These are phyloP conservation scores for Sus scrofa DNA, from an alignment of 2,113 vertebrate genomes.

Conservation along the genomic window T2T-Sscrofa CM000824.6:127638501-127639000, in stretches of 20 bases:
- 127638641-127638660: neutral
- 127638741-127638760: neutral
- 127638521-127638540: neutral
- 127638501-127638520: neutral
- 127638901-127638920: neutral
- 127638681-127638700: neutral
- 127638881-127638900: neutral
- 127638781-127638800: neutral
- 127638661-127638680: neutral
- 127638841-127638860: neutral
- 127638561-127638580: neutral
- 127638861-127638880: neutral
- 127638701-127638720: neutral
- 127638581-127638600: neutral
- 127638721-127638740: neutral
- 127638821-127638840: neutral
- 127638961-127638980: neutral
- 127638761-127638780: slow-evolving; percentile 30
- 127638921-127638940: neutral
- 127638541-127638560: neutral
- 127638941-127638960: neutral
- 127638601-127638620: slow-evolving; percentile 35
- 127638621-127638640: neutral
- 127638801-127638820: neutral
- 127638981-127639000: neutral